These are phyloP conservation scores for Callinectes sapidus DNA, from an alignment of 2,888 invertebrate genomes.

Conservation along the genomic window DNA sequence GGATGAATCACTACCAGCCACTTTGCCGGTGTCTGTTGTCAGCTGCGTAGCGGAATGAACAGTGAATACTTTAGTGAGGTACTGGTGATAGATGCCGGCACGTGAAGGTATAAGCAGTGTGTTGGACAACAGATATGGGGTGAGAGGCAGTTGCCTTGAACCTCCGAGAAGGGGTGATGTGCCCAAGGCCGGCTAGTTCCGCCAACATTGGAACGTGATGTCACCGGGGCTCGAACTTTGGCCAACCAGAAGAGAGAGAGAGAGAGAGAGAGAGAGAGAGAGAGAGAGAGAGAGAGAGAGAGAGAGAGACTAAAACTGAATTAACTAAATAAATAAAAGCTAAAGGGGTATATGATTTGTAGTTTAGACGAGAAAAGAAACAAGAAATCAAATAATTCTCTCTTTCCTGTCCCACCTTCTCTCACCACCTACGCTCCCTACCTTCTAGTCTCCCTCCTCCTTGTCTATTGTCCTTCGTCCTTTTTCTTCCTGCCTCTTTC, in stretches of 20 bases:
- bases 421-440: background rate
- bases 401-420: background rate
- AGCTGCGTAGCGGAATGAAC: background rate
- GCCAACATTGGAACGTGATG: background rate
- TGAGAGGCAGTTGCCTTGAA: background rate
- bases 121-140: background rate
- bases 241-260: background rate
- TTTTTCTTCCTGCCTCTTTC: too few species aligned
- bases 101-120: background rate
- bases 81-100: background rate
- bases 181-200: background rate
- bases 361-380: background rate
- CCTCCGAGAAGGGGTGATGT: background rate
- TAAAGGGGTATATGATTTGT: background rate
- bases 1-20: background rate
- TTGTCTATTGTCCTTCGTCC: too few species aligned
- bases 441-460: too few species aligned
- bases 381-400: background rate
- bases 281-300: slow-evolving; percentile 22
- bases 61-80: background rate
- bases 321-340: background rate
- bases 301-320: background rate
- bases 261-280: slow-evolving; percentile 23
- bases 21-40: background rate
- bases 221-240: background rate